Percentiles rank a stretch among this genome's conserved stretches.
Evolutionary conservation across 2,113 vertebrate genomes (phyloP).

Genomic region (Aspiorhynchus laticeps): DNA sequence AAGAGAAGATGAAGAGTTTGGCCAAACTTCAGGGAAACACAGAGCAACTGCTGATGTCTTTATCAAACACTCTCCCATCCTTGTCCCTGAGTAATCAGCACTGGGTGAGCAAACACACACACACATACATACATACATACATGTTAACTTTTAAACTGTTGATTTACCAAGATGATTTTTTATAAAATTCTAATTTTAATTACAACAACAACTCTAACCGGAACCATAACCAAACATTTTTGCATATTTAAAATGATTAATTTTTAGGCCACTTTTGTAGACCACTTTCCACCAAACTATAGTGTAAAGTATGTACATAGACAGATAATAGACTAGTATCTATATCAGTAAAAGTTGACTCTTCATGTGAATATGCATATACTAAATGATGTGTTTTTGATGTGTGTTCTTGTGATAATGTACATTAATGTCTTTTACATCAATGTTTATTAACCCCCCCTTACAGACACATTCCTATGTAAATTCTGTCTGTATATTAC

Average conservation of each 20-base stretch:
- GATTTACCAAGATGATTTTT: too few species aligned
- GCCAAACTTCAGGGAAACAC: conserved; percentile 8
- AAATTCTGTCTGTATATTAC: neutral
- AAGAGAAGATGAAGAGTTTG: conserved; percentile 30
- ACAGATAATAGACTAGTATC: neutral
- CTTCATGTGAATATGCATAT: too few species aligned
- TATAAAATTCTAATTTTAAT: neutral
- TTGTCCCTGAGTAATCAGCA: conserved; percentile 7
- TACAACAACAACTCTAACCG: neutral
- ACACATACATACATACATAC: too few species aligned
- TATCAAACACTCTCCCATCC: conserved; percentile 31
- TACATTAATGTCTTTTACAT: neutral
- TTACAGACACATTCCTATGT: neutral
- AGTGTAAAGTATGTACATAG: neutral
- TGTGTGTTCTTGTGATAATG: neutral
- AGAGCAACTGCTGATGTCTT: conserved; percentile 20
- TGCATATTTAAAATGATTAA: neutral
- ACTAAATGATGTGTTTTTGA: neutral
- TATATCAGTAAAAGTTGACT: neutral
- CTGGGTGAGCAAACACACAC: conserved; percentile 14
- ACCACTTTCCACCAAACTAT: neutral
- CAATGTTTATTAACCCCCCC: neutral
- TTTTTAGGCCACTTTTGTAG: neutral
- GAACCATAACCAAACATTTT: neutral
- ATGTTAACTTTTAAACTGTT: neutral